Evolutionary conservation across 2,113 vertebrate genomes (phyloP), one percentile per base, ranked within the genome.

Genomic region (Acanthisitta chloris): DNA sequence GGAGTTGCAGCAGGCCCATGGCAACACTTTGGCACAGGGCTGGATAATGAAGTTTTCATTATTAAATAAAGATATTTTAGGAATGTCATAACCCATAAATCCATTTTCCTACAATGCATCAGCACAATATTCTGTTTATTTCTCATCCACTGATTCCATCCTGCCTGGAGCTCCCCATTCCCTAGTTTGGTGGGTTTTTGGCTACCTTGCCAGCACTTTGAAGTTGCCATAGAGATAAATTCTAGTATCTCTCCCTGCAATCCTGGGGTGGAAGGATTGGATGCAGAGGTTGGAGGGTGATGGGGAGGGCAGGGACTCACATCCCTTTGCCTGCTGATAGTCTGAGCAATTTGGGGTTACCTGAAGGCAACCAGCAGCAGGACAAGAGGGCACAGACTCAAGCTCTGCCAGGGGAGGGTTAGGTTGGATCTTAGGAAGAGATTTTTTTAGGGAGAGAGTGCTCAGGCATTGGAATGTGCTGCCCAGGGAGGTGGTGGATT

Each of bases 21-120:
- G 97, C 98, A 97, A 95, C 97, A 86, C 98, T 98, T 98, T 88
- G 89, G 95, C 97, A 76, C 87, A 81, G 94, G 93, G 97, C 95
- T 57, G 76, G 97, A 96, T 98, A 98, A 98, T 98, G 98, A 98
- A 98, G 98, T 98, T 98, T 98, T 98, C 98, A 98, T 98, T 98
- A 98, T 98, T 98, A 98, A 98, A 98, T 98, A 97, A 98, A 98
- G 97, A 98, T 97, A 98, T 98, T 98, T 98, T 96, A 97, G 96
- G 96, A 96, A 91, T 95, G 97, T 97, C 98, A 98, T 97, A 97
- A 97, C 95, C 96, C 92, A 97, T 97, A 96, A 97, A 98, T 98
- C 96, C 91, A 77, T 97, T 96, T 88, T 82, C 33, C 86, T 89
- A 77, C 87, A 81, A 88, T 40, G 25, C 86, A 90, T 64, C 57